Evolutionary conservation across 2,888 invertebrate species (phyloP).

Genomic region (Platycheirus albimanus): DNA sequence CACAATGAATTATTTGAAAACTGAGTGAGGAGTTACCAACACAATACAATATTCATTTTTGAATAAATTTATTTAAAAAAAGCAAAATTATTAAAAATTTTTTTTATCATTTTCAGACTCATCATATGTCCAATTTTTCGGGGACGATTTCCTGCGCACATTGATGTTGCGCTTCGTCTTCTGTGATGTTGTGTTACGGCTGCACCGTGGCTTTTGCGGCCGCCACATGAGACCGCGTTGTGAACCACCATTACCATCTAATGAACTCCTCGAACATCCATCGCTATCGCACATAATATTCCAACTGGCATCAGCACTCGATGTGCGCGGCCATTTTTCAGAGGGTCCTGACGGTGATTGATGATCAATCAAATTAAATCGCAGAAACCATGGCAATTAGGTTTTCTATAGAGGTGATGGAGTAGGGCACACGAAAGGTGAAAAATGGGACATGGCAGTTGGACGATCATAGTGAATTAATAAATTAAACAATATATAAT

Average conservation of each 20-base stretch:
- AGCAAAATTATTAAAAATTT: too few relatives aligned
- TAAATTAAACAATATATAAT: conserved; percentile 22
- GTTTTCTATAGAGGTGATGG: conserved; percentile 71
- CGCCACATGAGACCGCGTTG: conserved; percentile 93
- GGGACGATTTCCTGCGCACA: conserved; percentile 96
- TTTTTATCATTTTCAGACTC: conserved; percentile 83
- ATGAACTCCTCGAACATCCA: conserved; percentile 93
- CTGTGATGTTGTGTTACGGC: conserved; percentile 94
- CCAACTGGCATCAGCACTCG: conserved; percentile 92
- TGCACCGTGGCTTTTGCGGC: conserved; percentile 93
- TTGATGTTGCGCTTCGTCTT: conserved; percentile 95
- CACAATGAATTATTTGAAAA: too few relatives aligned
- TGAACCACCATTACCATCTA: conserved; percentile 93
- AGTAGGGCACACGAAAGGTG: too few relatives aligned
- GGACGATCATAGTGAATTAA: conserved; percentile 71
- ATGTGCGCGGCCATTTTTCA: conserved; percentile 86
- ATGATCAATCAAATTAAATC: conserved; percentile 78
- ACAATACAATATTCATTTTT: too few relatives aligned
- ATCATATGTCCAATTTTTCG: conserved; percentile 93
- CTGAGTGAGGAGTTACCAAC: too few relatives aligned
- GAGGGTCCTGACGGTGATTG: conserved; percentile 83
- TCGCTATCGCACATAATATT: conserved; percentile 90
- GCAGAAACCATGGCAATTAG: conserved; percentile 75
- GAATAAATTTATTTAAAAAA: too few relatives aligned
- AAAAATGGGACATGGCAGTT: conserved; percentile 56